Base-by-base conservation (phyloP, 2,888 invertebrate species). In the Melitaea athalia region DNA sequence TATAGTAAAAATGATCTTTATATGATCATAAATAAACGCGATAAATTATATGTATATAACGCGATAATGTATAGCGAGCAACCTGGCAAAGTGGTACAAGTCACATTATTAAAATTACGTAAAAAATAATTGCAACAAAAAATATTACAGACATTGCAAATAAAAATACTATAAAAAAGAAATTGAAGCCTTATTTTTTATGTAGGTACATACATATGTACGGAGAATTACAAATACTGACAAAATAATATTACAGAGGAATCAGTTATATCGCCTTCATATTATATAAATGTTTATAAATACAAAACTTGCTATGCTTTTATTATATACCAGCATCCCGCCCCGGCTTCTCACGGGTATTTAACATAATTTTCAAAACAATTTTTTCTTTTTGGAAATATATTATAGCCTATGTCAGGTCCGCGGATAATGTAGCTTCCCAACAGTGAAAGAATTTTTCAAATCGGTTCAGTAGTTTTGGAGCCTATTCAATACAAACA, bases 111-210 rank as follows among this genome's bases (percentile, higher is more conserved):
- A 14, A 42, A 52, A 10, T 24, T 49, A 55, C 53, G 49, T 55
- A 69, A 64, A 67, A 33, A 49, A 49, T 60, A 31, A 53, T 53
- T 47, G 61, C 17, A 67, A 67, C 45, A 17, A 57, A 61, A 70
- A 52, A 52, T 14, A 53, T 31, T 55, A 55, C 53, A 55, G 33
- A 55, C 31, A 62, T 67, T 11, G 64, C 49, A 64, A 70, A 59
- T 31, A 60, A 67, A 70, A 67, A 53, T 15, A 8, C 3, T 38
- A 42, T 42, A 67, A 53, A 64, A 8, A 49, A 60, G 52, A 38
- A 61, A 3, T 14, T n/a, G 10, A 49, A 57, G 14, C 12, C 6
- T 57, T 14, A 47, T 47, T 14, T 24, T n/a, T 15, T 14, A 45
- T 24, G 14, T 33, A 52, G 17, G 17, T 53, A n/a, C 14, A 53